Base-by-base conservation (phyloP, 2,113 vertebrate genomes). In the Odocoileus virginianus region DNA sequence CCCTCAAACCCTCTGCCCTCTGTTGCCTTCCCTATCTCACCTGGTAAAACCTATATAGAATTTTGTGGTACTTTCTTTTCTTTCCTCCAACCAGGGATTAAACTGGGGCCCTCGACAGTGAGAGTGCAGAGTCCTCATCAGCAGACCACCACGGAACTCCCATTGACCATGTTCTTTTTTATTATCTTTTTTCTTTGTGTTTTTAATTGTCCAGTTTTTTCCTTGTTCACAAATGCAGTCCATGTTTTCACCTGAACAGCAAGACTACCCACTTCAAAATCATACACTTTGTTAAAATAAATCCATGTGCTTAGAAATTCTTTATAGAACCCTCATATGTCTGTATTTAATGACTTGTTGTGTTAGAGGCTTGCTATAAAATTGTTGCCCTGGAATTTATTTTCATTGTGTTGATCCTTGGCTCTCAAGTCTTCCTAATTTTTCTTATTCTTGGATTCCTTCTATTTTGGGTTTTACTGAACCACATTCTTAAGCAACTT, bases 331-430 rank as follows among this genome's bases (percentile, higher is more conserved):
- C 54, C 8, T 76, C 30, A 57, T 47, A 47, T 81, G 3, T 92
- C 55, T 91, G 7, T 87, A 25, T 85, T 81, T 87, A 94, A 78
- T 88, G 79, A 12, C 36, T 55, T 96, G 8, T 52, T 89, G 19
- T 17, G 19, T 93, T 79, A 30, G 25, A 79, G 16, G 15, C 4
- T 94, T 92, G 50, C 25, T 94, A 19, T 83, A 89, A 3, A 92
- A 87, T 92, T 95, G 16, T 84, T 36, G 71, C 21, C 52, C 60
- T 97, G 76, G 45, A 94, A 84, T 92, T 90, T 97, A 40, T 74
- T 97, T 96, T 82, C 36, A 27, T 83, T 83, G 21, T 30, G 55
- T 6, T 21, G 2, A 52, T 92, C 92, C 82, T 90, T 95, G 64
- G 45, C n/a, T 76, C 6, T 93, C 23, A 15, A n/a, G 9, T 64